Evolutionary conservation across 2,113 vertebrate species (phyloP).

Genomic region (Accipiter virgatus): DNA sequence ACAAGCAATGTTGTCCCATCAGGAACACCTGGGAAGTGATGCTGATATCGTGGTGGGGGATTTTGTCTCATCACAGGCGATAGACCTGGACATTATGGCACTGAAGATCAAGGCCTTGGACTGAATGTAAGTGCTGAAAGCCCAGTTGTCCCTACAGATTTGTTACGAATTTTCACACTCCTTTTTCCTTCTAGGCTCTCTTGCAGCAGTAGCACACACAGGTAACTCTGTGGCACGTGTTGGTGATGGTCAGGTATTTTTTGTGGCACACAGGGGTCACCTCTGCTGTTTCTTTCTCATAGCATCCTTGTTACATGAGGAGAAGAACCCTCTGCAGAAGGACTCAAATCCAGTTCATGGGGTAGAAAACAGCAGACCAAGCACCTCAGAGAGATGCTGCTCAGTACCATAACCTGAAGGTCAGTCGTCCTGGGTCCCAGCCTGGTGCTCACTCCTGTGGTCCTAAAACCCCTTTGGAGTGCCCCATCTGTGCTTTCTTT

Average conservation of each 20-base stretch:
- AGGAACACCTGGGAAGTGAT: not conserved
- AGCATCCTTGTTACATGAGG: not conserved
- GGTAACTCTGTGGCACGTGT: not conserved
- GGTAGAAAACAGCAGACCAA: not conserved
- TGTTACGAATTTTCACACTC: not conserved
- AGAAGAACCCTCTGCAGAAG: not conserved
- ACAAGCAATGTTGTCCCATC: no score
- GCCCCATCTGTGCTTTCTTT: not conserved
- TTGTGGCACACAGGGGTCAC: not conserved
- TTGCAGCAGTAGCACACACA: not conserved
- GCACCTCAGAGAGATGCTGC: not conserved
- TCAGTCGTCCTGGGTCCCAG: not conserved
- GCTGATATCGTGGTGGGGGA: rapidly evolving
- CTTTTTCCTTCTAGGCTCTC: not conserved
- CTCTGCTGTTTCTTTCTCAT: not conserved
- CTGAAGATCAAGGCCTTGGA: not conserved
- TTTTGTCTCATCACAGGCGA: not conserved
- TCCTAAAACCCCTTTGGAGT: not conserved
- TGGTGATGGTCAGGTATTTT: not conserved
- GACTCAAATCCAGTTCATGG: not conserved
- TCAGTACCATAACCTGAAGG: not conserved
- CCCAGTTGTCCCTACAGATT: not conserved
- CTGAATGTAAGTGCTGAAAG: not conserved
- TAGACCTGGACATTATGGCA: not conserved
- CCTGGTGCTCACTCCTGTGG: not conserved